phyloP scores from a whole-genome alignment of 2,797 vertebrate species.

The Anas bernieri region DNA sequence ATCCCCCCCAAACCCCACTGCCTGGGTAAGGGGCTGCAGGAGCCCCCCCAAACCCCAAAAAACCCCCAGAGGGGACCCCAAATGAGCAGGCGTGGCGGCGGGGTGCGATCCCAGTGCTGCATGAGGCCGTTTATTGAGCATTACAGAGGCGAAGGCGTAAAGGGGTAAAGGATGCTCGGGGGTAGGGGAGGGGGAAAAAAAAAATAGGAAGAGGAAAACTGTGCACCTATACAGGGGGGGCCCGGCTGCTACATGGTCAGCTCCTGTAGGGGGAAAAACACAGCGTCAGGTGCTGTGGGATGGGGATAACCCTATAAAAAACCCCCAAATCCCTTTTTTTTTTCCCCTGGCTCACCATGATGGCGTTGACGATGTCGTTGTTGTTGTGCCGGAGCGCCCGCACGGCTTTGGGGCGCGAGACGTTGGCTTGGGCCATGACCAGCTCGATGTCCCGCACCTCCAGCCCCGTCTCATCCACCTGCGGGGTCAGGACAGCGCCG shows the following conservation, averaged over 20 bases:
- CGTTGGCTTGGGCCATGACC: conserved; percentile 97
- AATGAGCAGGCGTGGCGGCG: not conserved
- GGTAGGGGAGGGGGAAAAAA: too few relatives aligned
- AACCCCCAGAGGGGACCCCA: too few relatives aligned
- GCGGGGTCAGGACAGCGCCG: rapidly evolving
- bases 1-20: not conserved
- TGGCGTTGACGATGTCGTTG: conserved; percentile 98
- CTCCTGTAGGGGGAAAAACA: conserved; percentile 79
- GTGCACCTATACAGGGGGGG: conserved; percentile 69
- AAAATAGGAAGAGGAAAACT: conserved; percentile 36
- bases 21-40: not conserved
- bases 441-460: conserved; percentile 95
- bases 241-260: conserved; percentile 90
- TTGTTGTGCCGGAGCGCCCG: conserved; percentile 95
- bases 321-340: too few relatives aligned
- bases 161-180: conserved; percentile 28
- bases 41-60: too few relatives aligned
- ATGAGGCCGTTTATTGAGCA: conserved; percentile 89
- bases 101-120: conserved; percentile 61
- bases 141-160: conserved; percentile 80
- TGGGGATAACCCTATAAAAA: too few relatives aligned
- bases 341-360: conserved; percentile 87
- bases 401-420: conserved; percentile 93
- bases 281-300: not conserved
- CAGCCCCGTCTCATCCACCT: conserved; percentile 93